A percentile compares a stretch with the other conserved stretches of the same genome.
Evolutionary conservation across 2,888 invertebrate genomes (phyloP).

Genomic region (Nysson spinosus): DNA sequence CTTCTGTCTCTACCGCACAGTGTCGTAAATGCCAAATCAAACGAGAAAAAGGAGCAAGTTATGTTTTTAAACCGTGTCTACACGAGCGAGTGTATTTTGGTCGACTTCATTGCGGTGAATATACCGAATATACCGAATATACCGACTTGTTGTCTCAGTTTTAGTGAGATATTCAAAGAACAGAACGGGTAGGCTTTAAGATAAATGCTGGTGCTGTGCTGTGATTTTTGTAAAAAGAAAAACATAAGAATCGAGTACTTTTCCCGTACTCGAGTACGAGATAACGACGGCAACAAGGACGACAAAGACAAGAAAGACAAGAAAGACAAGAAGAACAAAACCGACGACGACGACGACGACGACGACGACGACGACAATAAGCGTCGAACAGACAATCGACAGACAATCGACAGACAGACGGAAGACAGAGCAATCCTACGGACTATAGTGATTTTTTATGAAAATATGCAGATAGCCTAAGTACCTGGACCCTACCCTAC

Average conservation of each 20-base stretch:
- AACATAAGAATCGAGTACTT: conserved; percentile 37
- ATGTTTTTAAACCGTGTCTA: conserved; percentile 34
- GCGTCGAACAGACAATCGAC: conserved; percentile 31
- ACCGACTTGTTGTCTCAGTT: conserved; percentile 61
- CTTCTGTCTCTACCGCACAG: conserved; percentile 62
- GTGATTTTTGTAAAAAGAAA: conserved; percentile 72
- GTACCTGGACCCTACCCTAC: conserved; percentile 74
- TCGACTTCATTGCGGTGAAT: background rate
- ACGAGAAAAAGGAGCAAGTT: conserved; percentile 48
- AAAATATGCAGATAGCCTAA: conserved; percentile 73
- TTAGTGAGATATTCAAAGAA: conserved; percentile 67
- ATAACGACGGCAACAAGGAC: background rate
- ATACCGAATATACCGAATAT: conserved; percentile 34
- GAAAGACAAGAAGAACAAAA: conserved; percentile 29
- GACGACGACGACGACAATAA: conserved; percentile 28
- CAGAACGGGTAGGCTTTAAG: conserved; percentile 67
- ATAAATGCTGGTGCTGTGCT: conserved; percentile 74
- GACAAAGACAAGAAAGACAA: conserved; percentile 27
- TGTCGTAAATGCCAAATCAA: conserved; percentile 71
- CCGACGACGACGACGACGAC: conserved; percentile 5
- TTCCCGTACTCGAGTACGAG: too few relatives aligned
- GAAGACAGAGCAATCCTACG: conserved; percentile 10
- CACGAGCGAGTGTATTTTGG: conserved; percentile 25
- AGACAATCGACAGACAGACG: conserved; percentile 25
- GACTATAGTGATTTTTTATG: conserved; percentile 64